Base-by-base conservation (phyloP, 2,888 invertebrate genomes). In the Brachylomia viminalis region DNA sequence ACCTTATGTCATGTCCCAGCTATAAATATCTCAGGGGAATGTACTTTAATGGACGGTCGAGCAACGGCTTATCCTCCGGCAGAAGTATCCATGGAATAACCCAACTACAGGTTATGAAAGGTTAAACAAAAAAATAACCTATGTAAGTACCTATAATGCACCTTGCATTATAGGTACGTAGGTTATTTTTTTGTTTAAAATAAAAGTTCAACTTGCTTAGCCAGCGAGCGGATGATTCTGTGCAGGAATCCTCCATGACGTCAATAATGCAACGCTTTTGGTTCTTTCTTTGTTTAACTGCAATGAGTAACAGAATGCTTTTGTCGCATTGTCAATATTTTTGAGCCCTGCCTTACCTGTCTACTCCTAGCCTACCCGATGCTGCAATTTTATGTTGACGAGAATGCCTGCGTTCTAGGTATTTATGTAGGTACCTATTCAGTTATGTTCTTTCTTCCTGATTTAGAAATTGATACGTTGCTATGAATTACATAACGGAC, bases 21-120 rank as follows among this genome's bases (percentile, higher is more conserved):
- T 80, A 80, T n/a, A 61, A 80, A 80, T 80, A 80, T n/a, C 67
- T 66, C n/a, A 47, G 56, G n/a, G 33, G 62, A 68, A 68, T 64
- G 68, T 15, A 38, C 58, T 58, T 5, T 52, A 61, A 54, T 49
- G 56, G 13, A 11, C 45, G 27, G 23, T 6, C 33, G 42, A 38
- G n/a, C 23, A 66, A 47, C 17, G 20, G 11, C 30, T 38, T n/a
- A n/a, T 27, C 27, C 58, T 59, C 5, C 11, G 13, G 10, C 58
- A 67, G 20, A 33, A 59, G 0, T 54, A 0, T 56, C 42, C 20
- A 49, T 42, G 82, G 56, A 79, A 76, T 64, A n/a, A 67, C 82
- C 75, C 64, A 15, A 49, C 27, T 52, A 82, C 75, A n/a, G 52
- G 64, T 54, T 33, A 56, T 30, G 1, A 54, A 42, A 13, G 27